These are phyloP conservation scores for Drosophila helvetica DNA, from an alignment of 2,888 invertebrate species.

Conservation along the genomic window DNA sequence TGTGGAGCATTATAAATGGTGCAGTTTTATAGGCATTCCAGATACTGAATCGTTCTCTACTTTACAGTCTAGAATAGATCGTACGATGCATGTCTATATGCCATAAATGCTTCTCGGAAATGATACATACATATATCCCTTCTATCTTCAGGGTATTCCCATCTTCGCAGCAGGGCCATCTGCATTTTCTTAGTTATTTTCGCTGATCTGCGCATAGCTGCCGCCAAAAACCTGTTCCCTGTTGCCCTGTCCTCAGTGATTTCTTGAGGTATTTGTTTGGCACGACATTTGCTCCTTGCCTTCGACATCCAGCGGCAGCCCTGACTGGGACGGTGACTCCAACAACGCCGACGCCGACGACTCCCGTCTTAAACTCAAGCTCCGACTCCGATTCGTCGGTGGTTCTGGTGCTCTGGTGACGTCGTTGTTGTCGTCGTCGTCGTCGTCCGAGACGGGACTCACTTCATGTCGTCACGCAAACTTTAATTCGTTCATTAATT, in stretches of 20 bases:
- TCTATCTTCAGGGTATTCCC: neutral
- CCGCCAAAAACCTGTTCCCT: slow-evolving; percentile 61
- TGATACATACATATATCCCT: neutral
- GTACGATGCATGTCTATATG: too few species aligned
- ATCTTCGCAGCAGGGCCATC: slow-evolving; percentile 5
- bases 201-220: slow-evolving; percentile 40
- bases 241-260: slow-evolving; percentile 51
- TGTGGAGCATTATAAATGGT: too few species aligned
- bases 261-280: slow-evolving; percentile 70
- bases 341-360: too few species aligned
- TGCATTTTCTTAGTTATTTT: slow-evolving; percentile 12
- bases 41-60: too few species aligned
- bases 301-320: slow-evolving; percentile 31
- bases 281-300: slow-evolving; percentile 76
- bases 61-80: too few species aligned
- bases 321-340: slow-evolving; percentile 19
- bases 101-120: neutral
- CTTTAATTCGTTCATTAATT: slow-evolving; percentile 77
- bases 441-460: slow-evolving; percentile 21
- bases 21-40: too few species aligned
- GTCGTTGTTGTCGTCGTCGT: slow-evolving; percentile 9
- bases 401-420: slow-evolving; percentile 31
- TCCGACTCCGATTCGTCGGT: slow-evolving; percentile 34
- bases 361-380: slow-evolving; percentile 23
- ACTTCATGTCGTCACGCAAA: slow-evolving; percentile 78